These are phyloP conservation scores for Drosophila stalkeri DNA, from an alignment of 2,888 invertebrate genomes.

Conservation along the genomic window DNA sequence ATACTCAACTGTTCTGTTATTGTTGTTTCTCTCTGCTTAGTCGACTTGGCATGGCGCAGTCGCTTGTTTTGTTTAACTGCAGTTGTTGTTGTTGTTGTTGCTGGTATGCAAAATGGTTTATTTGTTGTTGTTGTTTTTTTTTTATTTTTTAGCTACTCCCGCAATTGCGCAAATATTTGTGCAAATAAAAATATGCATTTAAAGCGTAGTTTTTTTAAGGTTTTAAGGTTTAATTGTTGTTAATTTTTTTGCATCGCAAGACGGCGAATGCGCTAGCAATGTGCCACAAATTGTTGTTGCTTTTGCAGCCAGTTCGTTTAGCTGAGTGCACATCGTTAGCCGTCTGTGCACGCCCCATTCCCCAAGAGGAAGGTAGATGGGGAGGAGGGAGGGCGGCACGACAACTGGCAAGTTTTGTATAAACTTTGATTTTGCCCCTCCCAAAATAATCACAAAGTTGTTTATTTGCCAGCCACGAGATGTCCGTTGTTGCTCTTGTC, in stretches of 20 bases:
- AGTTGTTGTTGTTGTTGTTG: constrained; percentile 23
- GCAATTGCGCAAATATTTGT: background rate
- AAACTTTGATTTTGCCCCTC: constrained; percentile 38
- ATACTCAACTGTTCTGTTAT: constrained; percentile 29
- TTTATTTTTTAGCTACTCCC: background rate
- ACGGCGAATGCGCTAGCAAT: constrained; percentile 8
- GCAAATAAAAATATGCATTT: constrained; percentile 1
- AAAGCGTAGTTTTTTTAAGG: background rate
- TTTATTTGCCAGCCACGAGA: constrained; percentile 35
- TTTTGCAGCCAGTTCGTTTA: constrained; percentile 28
- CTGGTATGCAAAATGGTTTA: background rate
- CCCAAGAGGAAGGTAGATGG: background rate
- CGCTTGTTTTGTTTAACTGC: constrained; percentile 27
- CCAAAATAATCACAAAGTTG: constrained; percentile 31
- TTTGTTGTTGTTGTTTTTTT: background rate
- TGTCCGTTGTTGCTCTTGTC: constrained; percentile 3
- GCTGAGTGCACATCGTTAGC: constrained; percentile 41
- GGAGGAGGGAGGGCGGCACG: background rate
- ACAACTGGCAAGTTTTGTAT: constrained; percentile 33
- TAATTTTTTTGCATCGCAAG: constrained; percentile 18
- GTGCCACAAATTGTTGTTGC: constrained; percentile 15
- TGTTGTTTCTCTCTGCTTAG: constrained; percentile 34
- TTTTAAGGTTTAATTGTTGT: constrained; percentile 26
- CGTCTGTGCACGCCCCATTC: constrained; percentile 3
- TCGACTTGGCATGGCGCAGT: constrained; percentile 17